Evolutionary conservation across 2,888 invertebrate species (phyloP).

Genomic region (Cheilosia pagana): DNA sequence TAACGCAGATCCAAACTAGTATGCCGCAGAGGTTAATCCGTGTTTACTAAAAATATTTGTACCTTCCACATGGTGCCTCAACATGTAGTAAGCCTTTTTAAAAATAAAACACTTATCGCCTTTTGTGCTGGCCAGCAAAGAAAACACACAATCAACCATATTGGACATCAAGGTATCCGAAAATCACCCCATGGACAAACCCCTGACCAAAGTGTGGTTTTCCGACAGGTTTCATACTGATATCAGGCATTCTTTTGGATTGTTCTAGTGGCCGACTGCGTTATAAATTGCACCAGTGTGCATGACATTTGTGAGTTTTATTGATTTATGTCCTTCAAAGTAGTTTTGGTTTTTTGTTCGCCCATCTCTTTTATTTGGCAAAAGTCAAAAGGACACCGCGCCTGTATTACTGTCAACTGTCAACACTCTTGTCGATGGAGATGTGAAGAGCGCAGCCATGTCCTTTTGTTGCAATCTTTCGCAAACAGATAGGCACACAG

Average conservation of each 20-base stretch:
- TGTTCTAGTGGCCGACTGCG: slow-evolving; percentile 25
- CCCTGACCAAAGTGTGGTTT: slow-evolving; percentile 67
- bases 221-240: slow-evolving; percentile 55
- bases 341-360: slow-evolving; percentile 16
- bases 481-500: slow-evolving; percentile 73
- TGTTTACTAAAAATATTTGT: slow-evolving; percentile 65
- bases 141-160: slow-evolving; percentile 40
- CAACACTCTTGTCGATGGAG: slow-evolving; percentile 71
- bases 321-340: slow-evolving; percentile 70
- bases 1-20: neutral
- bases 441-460: slow-evolving; percentile 52
- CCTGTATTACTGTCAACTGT: slow-evolving; percentile 68
- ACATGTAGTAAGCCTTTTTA: slow-evolving; percentile 68
- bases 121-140: slow-evolving; percentile 34
- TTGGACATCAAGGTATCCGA: slow-evolving; percentile 25
- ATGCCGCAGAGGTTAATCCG: slow-evolving; percentile 3
- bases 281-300: slow-evolving; percentile 68
- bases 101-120: slow-evolving; percentile 66
- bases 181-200: slow-evolving; percentile 42
- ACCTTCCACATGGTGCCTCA: slow-evolving; percentile 23
- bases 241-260: slow-evolving; percentile 24
- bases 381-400: slow-evolving; percentile 70
- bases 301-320: slow-evolving; percentile 67
- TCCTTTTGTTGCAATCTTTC: slow-evolving; percentile 72
- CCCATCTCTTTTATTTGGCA: slow-evolving; percentile 22